These are phyloP conservation scores for Drosophila atroscutellata DNA, from an alignment of 2,888 invertebrate genomes.

Conservation along the genomic window DNA sequence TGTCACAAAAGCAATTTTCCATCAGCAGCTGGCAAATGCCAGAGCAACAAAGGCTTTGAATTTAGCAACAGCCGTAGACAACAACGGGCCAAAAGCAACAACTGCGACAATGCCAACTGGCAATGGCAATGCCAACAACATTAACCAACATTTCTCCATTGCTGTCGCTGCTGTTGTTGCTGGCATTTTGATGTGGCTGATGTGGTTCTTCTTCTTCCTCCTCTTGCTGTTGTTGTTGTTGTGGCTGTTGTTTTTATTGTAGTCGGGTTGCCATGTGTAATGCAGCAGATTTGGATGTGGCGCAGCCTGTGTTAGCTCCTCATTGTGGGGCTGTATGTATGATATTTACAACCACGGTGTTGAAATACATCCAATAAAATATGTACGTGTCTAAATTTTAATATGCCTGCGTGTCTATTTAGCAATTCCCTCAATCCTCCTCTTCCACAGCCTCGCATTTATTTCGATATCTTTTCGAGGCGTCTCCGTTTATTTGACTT, in stretches of 20 bases:
- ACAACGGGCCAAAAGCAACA: conserved; percentile 8
- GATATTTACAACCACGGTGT: conserved; percentile 20
- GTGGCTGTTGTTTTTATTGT: conserved; percentile 29
- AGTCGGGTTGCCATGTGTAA: conserved; percentile 19
- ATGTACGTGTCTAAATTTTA: conserved; percentile 78
- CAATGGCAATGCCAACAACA: conserved; percentile 38
- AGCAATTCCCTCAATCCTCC: conserved; percentile 51
- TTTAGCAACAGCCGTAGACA: conserved; percentile 30
- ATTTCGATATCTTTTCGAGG: conserved; percentile 10
- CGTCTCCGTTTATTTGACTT: conserved; percentile 60
- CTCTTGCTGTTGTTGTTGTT: conserved; percentile 5
- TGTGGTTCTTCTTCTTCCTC: conserved; percentile 15
- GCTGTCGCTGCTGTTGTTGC: conserved; percentile 10
- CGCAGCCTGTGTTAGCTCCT: conserved; percentile 34
- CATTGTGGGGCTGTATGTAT: not conserved
- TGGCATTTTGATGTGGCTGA: conserved; percentile 9
- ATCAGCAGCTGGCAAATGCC: conserved; percentile 42
- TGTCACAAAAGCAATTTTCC: conserved; percentile 51
- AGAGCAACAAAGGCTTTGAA: conserved; percentile 49
- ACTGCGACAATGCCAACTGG: conserved; percentile 19
- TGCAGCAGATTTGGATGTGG: conserved; percentile 52
- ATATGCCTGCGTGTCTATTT: conserved; percentile 69
- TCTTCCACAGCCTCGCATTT: not conserved
- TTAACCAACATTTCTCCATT: conserved; percentile 48
- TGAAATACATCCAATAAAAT: conserved; percentile 71